Evolutionary conservation across 2,888 invertebrate species (phyloP).

Genomic region (Acleris emargana): DNA sequence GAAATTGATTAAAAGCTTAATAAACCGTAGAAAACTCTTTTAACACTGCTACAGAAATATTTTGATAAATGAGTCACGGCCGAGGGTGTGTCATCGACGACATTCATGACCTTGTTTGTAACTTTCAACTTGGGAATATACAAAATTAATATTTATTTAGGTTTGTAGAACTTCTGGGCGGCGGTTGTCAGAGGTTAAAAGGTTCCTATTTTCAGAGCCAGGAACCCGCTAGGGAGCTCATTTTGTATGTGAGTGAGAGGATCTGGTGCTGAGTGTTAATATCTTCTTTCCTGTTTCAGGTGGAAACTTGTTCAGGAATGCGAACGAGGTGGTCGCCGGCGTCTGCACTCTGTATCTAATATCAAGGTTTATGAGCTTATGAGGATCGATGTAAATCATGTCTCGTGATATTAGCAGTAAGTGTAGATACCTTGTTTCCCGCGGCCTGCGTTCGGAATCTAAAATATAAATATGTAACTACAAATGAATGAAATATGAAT

Average conservation of each 20-base stretch:
- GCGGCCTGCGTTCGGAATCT: slow-evolving; percentile 19
- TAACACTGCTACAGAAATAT: slow-evolving; percentile 15
- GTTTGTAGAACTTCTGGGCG: slow-evolving; percentile 15
- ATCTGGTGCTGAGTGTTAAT: slow-evolving; percentile 17
- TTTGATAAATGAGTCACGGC: slow-evolving; percentile 14
- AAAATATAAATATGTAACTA: slow-evolving; percentile 22
- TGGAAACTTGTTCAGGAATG: slow-evolving; percentile 50
- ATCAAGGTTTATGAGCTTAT: slow-evolving; percentile 73
- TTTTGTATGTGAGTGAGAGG: too few species aligned
- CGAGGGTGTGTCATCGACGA: slow-evolving; percentile 17
- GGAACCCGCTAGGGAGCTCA: too few species aligned
- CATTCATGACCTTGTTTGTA: slow-evolving; percentile 14
- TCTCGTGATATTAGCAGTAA: slow-evolving; percentile 75
- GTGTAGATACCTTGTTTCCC: slow-evolving; percentile 55
- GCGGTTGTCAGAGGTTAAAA: too few species aligned
- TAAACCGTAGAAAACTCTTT: slow-evolving; percentile 3
- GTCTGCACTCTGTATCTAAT: slow-evolving; percentile 62
- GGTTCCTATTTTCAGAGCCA: too few species aligned
- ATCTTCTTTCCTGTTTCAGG: slow-evolving; percentile 62
- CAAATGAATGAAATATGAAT: slow-evolving; percentile 20
- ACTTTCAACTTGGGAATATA: slow-evolving; percentile 31
- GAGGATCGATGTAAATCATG: slow-evolving; percentile 64
- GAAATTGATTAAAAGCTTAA: not conserved
- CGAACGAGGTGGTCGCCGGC: slow-evolving; percentile 49
- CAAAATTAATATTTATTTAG: slow-evolving; percentile 31